These are phyloP conservation scores for Caloenas nicobarica DNA, from an alignment of 2,113 vertebrate species.

Conservation along the genomic window DNA sequence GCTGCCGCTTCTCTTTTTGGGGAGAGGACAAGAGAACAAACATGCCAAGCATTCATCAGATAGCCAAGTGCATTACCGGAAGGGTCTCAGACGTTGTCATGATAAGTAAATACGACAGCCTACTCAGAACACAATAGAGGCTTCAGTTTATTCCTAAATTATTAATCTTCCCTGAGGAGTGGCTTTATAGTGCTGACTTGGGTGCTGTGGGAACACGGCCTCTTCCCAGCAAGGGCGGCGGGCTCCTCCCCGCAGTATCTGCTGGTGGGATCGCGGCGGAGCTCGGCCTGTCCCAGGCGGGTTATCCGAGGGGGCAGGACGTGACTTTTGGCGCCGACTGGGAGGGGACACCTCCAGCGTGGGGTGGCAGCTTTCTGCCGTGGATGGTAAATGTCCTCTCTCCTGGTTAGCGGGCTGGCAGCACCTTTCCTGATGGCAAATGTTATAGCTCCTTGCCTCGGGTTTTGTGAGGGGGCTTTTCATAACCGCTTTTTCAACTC, in stretches of 20 bases:
- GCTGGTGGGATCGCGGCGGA: neutral
- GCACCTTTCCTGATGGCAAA: neutral
- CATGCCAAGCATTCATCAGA: neutral
- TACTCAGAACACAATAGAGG: conserved; percentile 11
- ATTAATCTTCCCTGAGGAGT: conserved; percentile 8
- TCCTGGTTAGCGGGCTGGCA: neutral
- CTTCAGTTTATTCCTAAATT: conserved; percentile 17
- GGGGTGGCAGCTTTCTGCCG: neutral
- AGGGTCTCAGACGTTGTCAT: neutral
- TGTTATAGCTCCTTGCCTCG: accelerated
- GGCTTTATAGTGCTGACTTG: neutral
- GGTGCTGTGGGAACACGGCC: neutral
- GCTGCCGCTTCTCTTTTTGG: neutral
- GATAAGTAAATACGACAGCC: neutral
- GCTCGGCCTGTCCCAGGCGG: accelerated
- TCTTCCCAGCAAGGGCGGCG: neutral
- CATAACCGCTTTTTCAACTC: neutral
- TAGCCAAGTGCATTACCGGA: neutral
- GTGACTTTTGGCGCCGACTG: accelerated
- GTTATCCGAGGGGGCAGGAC: neutral
- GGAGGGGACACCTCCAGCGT: neutral
- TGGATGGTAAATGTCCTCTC: neutral
- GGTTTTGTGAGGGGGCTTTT: neutral
- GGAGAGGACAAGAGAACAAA: neutral
- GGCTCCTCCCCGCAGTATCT: neutral